A percentile compares a stretch with the other conserved stretches of the same genome.
These are phyloP conservation scores for Heteromurus nitidus DNA, from an alignment of 2,888 invertebrate species.

Conservation along the genomic window DNA sequence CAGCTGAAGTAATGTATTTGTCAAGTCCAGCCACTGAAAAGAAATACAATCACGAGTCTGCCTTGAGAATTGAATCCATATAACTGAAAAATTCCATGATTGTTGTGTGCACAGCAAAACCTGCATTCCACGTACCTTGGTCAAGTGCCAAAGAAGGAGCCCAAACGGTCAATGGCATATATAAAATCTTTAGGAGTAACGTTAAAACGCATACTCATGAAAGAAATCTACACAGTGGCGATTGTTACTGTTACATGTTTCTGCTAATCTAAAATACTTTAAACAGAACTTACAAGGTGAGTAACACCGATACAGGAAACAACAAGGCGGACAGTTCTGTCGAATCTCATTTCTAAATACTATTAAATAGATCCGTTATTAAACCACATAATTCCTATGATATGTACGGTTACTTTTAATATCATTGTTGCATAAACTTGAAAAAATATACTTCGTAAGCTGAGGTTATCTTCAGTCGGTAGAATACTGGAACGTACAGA, in stretches of 20 bases:
- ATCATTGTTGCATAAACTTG: background rate
- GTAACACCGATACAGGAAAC: slow-evolving; percentile 76
- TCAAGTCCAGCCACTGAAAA: slow-evolving; percentile 67
- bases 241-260: background rate
- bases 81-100: no score
- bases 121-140: slow-evolving; percentile 45
- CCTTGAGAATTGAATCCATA: no score
- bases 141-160: slow-evolving; percentile 68
- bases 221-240: background rate
- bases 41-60: no score
- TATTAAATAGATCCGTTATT: no score
- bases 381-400: background rate
- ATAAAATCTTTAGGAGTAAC: slow-evolving; percentile 50
- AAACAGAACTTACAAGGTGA: slow-evolving; percentile 75
- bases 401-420: background rate
- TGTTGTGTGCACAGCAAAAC: background rate
- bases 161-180: slow-evolving; percentile 69
- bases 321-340: slow-evolving; percentile 75
- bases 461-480: slow-evolving; percentile 87
- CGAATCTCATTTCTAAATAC: slow-evolving; percentile 77
- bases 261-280: background rate
- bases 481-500: slow-evolving; percentile 90
- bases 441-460: slow-evolving; percentile 84
- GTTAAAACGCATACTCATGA: background rate
- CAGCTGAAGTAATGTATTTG: slow-evolving; percentile 50